phyloP scores from a whole-genome alignment of 2,888 invertebrate species.

The Megaustenia siamemsis region DNA sequence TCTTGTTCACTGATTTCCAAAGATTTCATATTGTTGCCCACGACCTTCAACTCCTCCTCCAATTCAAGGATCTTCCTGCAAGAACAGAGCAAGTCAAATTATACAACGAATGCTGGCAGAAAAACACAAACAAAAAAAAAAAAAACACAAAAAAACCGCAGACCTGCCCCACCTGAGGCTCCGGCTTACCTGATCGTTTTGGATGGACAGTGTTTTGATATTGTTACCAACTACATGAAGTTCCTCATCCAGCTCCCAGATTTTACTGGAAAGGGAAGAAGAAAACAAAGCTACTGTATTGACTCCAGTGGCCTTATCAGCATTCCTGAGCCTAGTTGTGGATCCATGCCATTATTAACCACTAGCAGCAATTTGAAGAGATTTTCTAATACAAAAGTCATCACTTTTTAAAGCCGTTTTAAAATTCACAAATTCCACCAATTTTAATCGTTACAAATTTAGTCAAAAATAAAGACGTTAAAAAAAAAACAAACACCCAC shows the following conservation, averaged over 20 bases:
- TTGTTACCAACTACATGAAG: slow-evolving; percentile 99
- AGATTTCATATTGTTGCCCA: slow-evolving; percentile 99
- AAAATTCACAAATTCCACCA: background rate
- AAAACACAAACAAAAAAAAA: no score
- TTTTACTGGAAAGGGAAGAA: slow-evolving; percentile 85
- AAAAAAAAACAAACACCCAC: background rate
- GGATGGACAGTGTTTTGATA: slow-evolving; percentile 99
- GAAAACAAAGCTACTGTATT: slow-evolving; percentile 47
- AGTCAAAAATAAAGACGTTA: background rate
- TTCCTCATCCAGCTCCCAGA: slow-evolving; percentile 99
- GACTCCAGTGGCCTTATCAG: slow-evolving; percentile 33
- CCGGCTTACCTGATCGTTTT: slow-evolving; percentile 75
- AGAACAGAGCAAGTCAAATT: slow-evolving; percentile 55
- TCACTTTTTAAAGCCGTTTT: no score
- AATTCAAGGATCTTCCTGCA: slow-evolving; percentile 97
- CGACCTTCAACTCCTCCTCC: slow-evolving; percentile 99
- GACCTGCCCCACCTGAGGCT: slow-evolving; percentile 52
- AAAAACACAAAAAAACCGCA: no score
- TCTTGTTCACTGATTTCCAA: slow-evolving; percentile 99
- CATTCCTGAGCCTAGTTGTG: slow-evolving; percentile 39
- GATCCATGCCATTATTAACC: slow-evolving; percentile 42
- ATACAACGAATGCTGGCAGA: slow-evolving; percentile 53
- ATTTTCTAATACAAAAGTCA: no score
- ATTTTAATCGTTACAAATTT: no score
- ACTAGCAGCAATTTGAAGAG: slow-evolving; percentile 40